Base-by-base conservation (phyloP, 2,888 invertebrate genomes). In the Phalangium opilio region DNA sequence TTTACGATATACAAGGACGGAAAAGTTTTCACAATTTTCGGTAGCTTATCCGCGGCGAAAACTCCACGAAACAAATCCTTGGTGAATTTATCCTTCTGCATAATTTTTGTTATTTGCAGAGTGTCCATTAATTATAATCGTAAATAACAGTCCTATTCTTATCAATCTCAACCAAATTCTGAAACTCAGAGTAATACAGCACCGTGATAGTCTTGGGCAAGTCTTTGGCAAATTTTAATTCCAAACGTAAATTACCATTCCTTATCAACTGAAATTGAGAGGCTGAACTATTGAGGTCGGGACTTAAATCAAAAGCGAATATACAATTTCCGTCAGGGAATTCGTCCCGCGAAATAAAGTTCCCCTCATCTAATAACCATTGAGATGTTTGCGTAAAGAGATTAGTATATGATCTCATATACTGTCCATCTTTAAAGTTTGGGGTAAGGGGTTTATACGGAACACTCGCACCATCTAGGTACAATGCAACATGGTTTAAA, bases 101-200 rank as follows among this genome's bases (percentile, higher is more conserved):
- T 4, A 7, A 27, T 27, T 8, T 27, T 27, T 7, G 4, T 8
- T 27, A 27, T 4, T 27, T 27, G 27, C 27, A 7, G 4, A 27
- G 27, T 7, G 8, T 27, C 27, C 27, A 27, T 27, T 27, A 7
- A 7, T 27, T 27, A 27, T 27, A 27, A 27, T 27, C 27, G 27
- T 27, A 27, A 27, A 27, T 27, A 27, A 27, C 27, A 8, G 4
- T 27, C 27, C 27, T 27, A 27, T 27, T 27, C 8, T 27, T 27
- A 27, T 27, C 27, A 20, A 61, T 59, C 48, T 62, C 58, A 12
- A 62, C 46, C 11, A 61, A 40, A 48, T 60, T 62, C 36, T 62
- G 59, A 39, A 56, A 61, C 46, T 61, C 61, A 0, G 57, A 55
- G 43, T 60, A 60, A 3, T 59, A 41, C 4, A 61, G 45, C 12